These are phyloP conservation scores for Dimorphilus gyrociliatus DNA, from an alignment of 2,888 invertebrate species.

Conservation along the genomic window DNA sequence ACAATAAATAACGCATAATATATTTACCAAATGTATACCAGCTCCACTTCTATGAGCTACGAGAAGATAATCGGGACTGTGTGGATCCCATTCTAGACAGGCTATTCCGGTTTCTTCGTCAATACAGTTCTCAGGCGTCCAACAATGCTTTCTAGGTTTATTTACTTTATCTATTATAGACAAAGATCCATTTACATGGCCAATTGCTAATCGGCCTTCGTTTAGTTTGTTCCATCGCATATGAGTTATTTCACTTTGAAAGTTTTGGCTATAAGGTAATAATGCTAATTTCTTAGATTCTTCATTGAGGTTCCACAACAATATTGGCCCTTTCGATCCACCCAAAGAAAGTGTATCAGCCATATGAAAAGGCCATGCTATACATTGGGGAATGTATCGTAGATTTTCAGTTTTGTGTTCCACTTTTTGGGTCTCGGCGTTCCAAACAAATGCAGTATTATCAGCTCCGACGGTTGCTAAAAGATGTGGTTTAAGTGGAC, in stretches of 20 bases:
- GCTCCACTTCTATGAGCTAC: slow-evolving; percentile 26
- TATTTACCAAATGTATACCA: too few species aligned
- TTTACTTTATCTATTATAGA: too few species aligned
- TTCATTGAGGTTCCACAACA: slow-evolving; percentile 23
- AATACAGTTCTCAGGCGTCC: slow-evolving; percentile 17
- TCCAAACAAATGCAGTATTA: slow-evolving; percentile 33
- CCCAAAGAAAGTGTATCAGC: slow-evolving; percentile 20
- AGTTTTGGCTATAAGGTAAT: slow-evolving; percentile 14
- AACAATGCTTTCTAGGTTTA: too few species aligned
- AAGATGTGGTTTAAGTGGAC: slow-evolving; percentile 28
- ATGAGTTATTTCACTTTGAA: slow-evolving; percentile 19
- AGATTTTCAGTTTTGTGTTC: slow-evolving; percentile 21
- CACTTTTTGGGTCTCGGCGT: slow-evolving; percentile 26
- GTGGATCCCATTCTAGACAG: slow-evolving; percentile 37
- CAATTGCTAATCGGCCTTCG: slow-evolving; percentile 27
- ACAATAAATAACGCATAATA: too few species aligned
- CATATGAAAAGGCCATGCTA: slow-evolving; percentile 32
- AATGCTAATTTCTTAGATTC: slow-evolving; percentile 1
- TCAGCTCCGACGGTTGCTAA: slow-evolving; percentile 34
- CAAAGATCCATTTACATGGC: slow-evolving; percentile 34
- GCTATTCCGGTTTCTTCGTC: slow-evolving; percentile 21
- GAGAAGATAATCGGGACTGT: slow-evolving; percentile 36
- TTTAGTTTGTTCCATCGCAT: slow-evolving; percentile 31
- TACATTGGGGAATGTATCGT: slow-evolving; percentile 17
- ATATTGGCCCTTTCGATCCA: slow-evolving; percentile 24